Base-by-base conservation (phyloP, 2,113 vertebrate genomes). In the Pygoscelis antarcticus region DNA sequence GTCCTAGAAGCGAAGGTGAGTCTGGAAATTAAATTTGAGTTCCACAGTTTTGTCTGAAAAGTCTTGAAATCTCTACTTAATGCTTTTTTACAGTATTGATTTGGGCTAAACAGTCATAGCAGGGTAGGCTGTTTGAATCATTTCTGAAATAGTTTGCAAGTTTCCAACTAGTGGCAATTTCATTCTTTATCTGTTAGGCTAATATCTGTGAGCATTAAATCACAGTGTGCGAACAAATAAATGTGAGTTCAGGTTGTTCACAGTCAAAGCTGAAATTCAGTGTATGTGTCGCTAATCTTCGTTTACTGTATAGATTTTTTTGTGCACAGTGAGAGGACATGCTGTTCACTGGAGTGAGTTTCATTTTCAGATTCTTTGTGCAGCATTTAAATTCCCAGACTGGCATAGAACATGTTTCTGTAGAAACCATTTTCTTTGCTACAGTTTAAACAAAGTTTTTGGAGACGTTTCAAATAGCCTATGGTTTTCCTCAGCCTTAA, bases 1-100 rank as follows among this genome's bases (percentile, higher is more conserved):
- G 89, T 98, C 79, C 97, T 99, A 54, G 99, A 99, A 98, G 98
- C 99, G 15, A 99, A 99, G 99, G 99, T 99, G 89, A 98, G 97
- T 90, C 42, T 86, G 55, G 65, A 58, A 94, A 70, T 61, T 25
- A 57, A 83, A 36, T 55, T 40, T 25, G n/a, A 66, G 13, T 22
- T 61, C 47, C 32, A 30, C 34, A 23, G 9, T 46, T 84, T 16
- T 92, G 62, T 80, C 51, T 91, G 65, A 79, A 94, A 71, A 89
- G 36, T 70, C 19, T 76, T 54, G 72, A 75, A 90, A 83, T 85
- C 20, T 93, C 11, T 52, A 9, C 8, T 40, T 52, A 7, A 19
- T 40, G 18, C 4, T 32, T 52, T 47, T 40, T 52, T 81, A 34
- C 7, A 15, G 10, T 34, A 21, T 16, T 27, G 16, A 4, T 89